Conservation (phyloP, 1,140 invertebrate genomes). For the Sitodiplosis mosellana region DNA sequence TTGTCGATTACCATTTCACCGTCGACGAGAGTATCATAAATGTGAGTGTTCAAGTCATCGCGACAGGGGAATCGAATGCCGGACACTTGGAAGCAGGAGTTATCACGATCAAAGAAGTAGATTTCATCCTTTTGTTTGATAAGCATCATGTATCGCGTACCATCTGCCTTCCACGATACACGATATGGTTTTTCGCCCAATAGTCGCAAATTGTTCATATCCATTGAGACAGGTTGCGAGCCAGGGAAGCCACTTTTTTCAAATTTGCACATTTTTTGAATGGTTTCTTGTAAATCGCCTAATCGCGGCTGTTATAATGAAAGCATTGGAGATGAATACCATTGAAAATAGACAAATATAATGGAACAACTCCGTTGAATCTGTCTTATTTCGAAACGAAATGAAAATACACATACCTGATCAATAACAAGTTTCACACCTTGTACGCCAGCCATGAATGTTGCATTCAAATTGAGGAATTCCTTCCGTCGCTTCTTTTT, state of each 20-base stretch:
- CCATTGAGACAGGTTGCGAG: slow-evolving; percentile 93
- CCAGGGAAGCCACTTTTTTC: slow-evolving; percentile 74
- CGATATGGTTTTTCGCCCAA: slow-evolving; percentile 69
- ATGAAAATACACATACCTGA: slow-evolving; percentile 6
- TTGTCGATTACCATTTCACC: slow-evolving; percentile 95
- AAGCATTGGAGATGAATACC: too few relatives aligned
- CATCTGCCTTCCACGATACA: slow-evolving; percentile 99
- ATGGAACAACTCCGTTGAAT: too few relatives aligned
- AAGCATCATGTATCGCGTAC: slow-evolving; percentile 93
- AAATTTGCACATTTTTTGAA: slow-evolving; percentile 71
- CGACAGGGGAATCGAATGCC: slow-evolving; percentile 60
- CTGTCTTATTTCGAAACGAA: too few relatives aligned
- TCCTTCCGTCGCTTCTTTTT: slow-evolving; percentile 24
- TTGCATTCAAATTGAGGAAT: slow-evolving; percentile 31
- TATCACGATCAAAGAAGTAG: slow-evolving; percentile 91
- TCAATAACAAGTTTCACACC: slow-evolving; percentile 36
- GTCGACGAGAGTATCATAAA: slow-evolving; percentile 79
- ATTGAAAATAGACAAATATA: too few relatives aligned
- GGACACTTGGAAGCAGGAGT: slow-evolving; percentile 77
- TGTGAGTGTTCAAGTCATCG: slow-evolving; percentile 47
- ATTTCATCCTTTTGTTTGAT: too few relatives aligned
- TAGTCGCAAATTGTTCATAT: slow-evolving; percentile 57
- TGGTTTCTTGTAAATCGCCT: slow-evolving; percentile 48
- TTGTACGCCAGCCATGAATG: slow-evolving; percentile 65
- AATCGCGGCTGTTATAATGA: slow-evolving; percentile 35